phyloP scores from a whole-genome alignment of 2,797 vertebrate species.

The Chaunax sp. region DNA sequence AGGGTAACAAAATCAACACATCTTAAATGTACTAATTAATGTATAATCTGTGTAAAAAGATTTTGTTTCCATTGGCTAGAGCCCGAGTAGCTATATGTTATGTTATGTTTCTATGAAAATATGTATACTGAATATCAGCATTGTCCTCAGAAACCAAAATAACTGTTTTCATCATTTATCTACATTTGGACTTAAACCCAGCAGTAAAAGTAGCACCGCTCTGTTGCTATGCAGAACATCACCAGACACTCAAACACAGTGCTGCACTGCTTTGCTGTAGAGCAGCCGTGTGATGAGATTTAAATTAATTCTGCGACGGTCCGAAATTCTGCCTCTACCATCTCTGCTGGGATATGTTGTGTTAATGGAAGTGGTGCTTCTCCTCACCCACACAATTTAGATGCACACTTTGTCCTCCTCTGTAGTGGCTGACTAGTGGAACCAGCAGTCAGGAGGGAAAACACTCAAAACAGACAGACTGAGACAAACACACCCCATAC shows the following conservation, averaged over 20 bases:
- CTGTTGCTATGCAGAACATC: conserved; percentile 80
- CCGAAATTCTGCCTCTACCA: conserved; percentile 75
- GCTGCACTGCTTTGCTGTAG: conserved; percentile 72
- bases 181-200: conserved; percentile 21
- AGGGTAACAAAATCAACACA: too few relatives aligned
- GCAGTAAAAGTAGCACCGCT: conserved; percentile 50
- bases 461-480: conserved; percentile 13
- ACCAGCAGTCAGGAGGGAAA: conserved; percentile 51
- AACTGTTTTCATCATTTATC: conserved; percentile 1
- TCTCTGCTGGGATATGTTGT: conserved; percentile 73
- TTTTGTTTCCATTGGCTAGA: too few relatives aligned
- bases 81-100: too few relatives aligned
- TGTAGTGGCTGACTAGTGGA: conserved; percentile 68
- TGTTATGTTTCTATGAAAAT: too few relatives aligned
- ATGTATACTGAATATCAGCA: neutral
- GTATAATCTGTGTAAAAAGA: too few relatives aligned
- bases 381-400: conserved; percentile 55
- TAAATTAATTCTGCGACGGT: conserved; percentile 84
- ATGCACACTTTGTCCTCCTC: conserved; percentile 55
- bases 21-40: too few relatives aligned
- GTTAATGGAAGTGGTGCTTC: conserved; percentile 65
- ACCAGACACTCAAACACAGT: conserved; percentile 60
- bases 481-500: conserved; percentile 27
- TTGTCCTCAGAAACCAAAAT: neutral
- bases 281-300: conserved; percentile 84